Base-by-base conservation (phyloP, 1,140 invertebrate species). In the Stegodyphus mimosarum region DNA sequence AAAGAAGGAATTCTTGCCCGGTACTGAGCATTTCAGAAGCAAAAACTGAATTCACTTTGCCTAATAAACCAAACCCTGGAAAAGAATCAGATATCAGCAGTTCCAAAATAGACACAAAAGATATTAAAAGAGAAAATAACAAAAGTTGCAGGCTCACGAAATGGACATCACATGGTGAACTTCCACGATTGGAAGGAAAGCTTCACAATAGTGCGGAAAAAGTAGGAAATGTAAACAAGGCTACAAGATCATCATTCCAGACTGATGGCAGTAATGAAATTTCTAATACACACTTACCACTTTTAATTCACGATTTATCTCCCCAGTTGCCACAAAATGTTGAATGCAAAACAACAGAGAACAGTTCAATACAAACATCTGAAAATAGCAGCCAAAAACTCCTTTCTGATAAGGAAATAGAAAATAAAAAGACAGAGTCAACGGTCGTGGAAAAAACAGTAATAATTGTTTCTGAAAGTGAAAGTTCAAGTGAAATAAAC, bases 1-100 rank as follows among this genome's bases (percentile, higher is more conserved):
- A 83, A 60, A 10, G 81, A 49, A 74, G 81, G 60, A 83, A 83
- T 60, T 83, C 81, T 55, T 83, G 81, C 13, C 81, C 81, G 18
- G 81, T 76, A 6, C 33, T 83, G 7, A 83, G 72, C 11, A 74
- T 73, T 51, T 66, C 79, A 67, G 64, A 67, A 67, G 7, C 55
- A 10, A 15, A 67, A 67, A 17, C 64, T 17, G 64, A 67, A 18
- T 33, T 33, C 3, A 33, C 33, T 33, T 33, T 33, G 33, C 33
- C 33, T 3, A 33, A 33, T 33, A 33, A 33, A 33, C 33, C 33
- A 33, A 33, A 33, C 9, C 9, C 5, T 15, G n/a, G 63, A 78
- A 67, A 71, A 71, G 33, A 10, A 48, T 71, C n/a, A 55, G 78
- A 81, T n/a, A 33, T 13, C 9, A 72, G 52, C 5, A n/a, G 33